Conservation (phyloP, 2,113 vertebrate species). For the Zosterops pallidus region DNA sequence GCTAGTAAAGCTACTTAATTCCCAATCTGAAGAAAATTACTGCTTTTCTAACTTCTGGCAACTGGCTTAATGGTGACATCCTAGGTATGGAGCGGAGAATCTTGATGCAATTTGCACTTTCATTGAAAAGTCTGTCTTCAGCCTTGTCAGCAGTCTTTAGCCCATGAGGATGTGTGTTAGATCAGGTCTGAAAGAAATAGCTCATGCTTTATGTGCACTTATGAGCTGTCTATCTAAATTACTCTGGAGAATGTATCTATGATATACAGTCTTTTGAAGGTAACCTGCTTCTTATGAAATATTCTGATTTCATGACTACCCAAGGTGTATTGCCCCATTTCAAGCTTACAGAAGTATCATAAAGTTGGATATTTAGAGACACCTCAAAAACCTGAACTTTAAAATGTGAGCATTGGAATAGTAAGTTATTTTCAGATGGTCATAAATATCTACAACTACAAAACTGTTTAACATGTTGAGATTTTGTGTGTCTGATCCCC, state of each 20-base stretch:
- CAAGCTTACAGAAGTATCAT: neutral
- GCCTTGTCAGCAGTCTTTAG: neutral
- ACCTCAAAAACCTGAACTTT: neutral
- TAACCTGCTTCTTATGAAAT: neutral
- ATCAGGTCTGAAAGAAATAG: neutral
- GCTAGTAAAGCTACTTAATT: neutral
- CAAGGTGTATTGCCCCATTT: neutral
- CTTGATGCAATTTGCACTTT: neutral
- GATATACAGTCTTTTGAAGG: neutral
- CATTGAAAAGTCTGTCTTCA: neutral
- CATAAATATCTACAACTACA: neutral
- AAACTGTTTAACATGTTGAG: neutral
- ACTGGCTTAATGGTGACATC: neutral
- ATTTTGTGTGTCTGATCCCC: neutral
- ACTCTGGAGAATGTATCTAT: neutral
- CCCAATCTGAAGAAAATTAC: neutral
- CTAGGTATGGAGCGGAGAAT: neutral
- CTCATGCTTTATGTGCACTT: neutral
- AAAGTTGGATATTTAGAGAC: neutral
- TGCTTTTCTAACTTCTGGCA: neutral
- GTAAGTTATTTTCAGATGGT: neutral
- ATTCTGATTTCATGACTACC: neutral
- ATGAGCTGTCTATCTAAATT: neutral
- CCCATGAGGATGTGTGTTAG: neutral
- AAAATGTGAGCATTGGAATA: neutral